Percentiles rank a stretch among this genome's conserved stretches.
Evolutionary conservation across 2,888 invertebrate genomes (phyloP).

Genomic region (Eilema caniola): DNA sequence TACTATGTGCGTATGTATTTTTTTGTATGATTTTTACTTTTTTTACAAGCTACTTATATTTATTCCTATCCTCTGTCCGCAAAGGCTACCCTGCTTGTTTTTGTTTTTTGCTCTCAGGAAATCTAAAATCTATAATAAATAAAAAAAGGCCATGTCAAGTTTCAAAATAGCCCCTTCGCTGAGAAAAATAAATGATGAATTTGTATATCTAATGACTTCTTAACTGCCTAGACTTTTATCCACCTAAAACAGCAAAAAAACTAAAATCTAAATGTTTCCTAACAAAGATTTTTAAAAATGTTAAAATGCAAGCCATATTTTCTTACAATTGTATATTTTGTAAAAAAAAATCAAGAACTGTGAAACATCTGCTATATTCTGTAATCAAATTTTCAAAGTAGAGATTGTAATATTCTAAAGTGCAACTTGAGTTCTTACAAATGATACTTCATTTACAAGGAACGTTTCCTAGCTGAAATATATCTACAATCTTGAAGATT

Average conservation of each 20-base stretch:
- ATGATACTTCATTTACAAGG: conserved; percentile 3
- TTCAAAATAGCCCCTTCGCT: too few species aligned
- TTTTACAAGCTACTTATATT: too few species aligned
- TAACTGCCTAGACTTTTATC: neutral
- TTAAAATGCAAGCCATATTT: neutral
- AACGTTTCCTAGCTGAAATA: conserved; percentile 2
- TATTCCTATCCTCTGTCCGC: too few species aligned
- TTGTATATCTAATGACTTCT: too few species aligned
- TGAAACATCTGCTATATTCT: neutral
- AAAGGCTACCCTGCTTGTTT: too few species aligned
- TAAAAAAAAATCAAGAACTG: neutral
- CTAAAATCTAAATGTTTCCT: neutral
- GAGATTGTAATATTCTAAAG: neutral
- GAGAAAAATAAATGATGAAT: too few species aligned
- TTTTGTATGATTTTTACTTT: too few species aligned
- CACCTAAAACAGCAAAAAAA: neutral
- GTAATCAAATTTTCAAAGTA: neutral
- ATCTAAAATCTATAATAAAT: too few species aligned
- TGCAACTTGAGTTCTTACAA: neutral
- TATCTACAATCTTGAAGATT: conserved; percentile 1
- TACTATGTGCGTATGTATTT: too few species aligned
- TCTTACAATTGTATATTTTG: neutral
- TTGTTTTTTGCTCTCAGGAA: too few species aligned
- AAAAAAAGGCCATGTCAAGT: too few species aligned
- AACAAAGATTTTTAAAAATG: neutral